A percentile compares a stretch with the other conserved stretches of the same genome.
phyloP scores from a whole-genome alignment of 2,888 invertebrate genomes.

The Pyrrhia umbra region DNA sequence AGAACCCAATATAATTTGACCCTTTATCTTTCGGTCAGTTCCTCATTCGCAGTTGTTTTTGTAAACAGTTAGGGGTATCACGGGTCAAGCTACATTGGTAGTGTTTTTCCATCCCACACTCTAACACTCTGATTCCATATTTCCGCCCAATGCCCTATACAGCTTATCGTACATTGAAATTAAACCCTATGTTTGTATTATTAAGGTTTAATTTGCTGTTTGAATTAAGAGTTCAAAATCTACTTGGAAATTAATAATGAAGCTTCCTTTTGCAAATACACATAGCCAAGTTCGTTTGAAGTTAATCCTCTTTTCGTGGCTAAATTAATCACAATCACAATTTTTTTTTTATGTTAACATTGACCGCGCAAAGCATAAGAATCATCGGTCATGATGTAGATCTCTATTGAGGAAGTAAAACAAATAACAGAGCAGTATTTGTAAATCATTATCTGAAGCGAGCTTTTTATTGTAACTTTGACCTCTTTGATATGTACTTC shows the following conservation, averaged over 20 bases:
- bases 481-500: too few species aligned
- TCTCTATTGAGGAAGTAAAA: not conserved
- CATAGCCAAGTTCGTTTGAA: slow-evolving; percentile 16
- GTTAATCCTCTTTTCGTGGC: slow-evolving; percentile 22
- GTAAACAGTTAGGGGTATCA: slow-evolving; percentile 64
- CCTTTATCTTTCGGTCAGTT: slow-evolving; percentile 69
- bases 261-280: slow-evolving; percentile 28
- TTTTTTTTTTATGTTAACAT: not conserved
- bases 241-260: slow-evolving; percentile 32
- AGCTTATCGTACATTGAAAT: slow-evolving; percentile 64
- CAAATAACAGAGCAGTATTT: not conserved
- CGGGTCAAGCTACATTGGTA: slow-evolving; percentile 76
- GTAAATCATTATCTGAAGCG: too few species aligned
- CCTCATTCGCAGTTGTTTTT: slow-evolving; percentile 49
- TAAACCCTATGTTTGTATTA: slow-evolving; percentile 64
- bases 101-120: slow-evolving; percentile 78
- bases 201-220: slow-evolving; percentile 60
- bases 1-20: slow-evolving; percentile 75
- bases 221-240: slow-evolving; percentile 25
- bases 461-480: too few species aligned
- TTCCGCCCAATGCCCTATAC: slow-evolving; percentile 86
- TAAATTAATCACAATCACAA: slow-evolving; percentile 3
- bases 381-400: slow-evolving; percentile 4
- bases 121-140: slow-evolving; percentile 84
- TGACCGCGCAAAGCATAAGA: slow-evolving; percentile 13